Evolutionary conservation across 1,140 invertebrate species (phyloP).

Genomic region (Thalassaphorura encarpata): DNA sequence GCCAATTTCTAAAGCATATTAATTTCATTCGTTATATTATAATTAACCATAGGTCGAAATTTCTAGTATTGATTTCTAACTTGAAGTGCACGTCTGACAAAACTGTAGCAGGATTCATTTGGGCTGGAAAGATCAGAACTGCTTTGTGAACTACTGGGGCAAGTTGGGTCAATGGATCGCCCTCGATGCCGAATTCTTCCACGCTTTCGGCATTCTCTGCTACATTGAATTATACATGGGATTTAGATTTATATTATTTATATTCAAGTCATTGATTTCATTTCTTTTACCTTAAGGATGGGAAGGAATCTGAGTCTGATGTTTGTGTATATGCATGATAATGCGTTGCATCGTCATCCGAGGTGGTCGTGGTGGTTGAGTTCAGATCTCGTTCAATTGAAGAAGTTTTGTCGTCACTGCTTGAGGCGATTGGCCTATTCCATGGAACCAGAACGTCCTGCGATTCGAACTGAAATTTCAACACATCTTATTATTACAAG

Average conservation of each 20-base stretch:
- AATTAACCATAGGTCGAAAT: background rate
- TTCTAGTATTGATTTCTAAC: conserved; percentile 37
- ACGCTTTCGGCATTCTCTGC: conserved; percentile 36
- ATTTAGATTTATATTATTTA: background rate
- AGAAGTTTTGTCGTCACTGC: conserved; percentile 47
- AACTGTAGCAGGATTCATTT: conserved; percentile 88
- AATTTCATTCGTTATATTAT: background rate
- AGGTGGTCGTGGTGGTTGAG: conserved; percentile 45
- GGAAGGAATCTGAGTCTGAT: conserved; percentile 49
- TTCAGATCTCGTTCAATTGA: conserved; percentile 51
- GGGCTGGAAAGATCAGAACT: conserved; percentile 77
- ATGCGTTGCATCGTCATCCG: conserved; percentile 49
- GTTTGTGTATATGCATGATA: conserved; percentile 57
- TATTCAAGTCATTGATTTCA: too few relatives aligned
- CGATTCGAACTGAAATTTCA: conserved; percentile 58
- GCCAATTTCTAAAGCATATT: conserved; percentile 54
- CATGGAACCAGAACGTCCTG: conserved; percentile 94
- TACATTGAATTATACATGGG: conserved; percentile 1
- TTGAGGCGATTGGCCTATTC: conserved; percentile 58
- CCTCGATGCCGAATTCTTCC: conserved; percentile 42
- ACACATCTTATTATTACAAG: background rate
- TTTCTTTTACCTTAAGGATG: conserved; percentile 35
- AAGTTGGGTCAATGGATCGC: conserved; percentile 49
- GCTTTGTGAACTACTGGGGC: conserved; percentile 53
- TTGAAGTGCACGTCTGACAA: conserved; percentile 76